A percentile compares a stretch with the other conserved stretches of the same genome.
phyloP scores from a whole-genome alignment of 2,888 invertebrate species.

The Melanotus villosus region DNA sequence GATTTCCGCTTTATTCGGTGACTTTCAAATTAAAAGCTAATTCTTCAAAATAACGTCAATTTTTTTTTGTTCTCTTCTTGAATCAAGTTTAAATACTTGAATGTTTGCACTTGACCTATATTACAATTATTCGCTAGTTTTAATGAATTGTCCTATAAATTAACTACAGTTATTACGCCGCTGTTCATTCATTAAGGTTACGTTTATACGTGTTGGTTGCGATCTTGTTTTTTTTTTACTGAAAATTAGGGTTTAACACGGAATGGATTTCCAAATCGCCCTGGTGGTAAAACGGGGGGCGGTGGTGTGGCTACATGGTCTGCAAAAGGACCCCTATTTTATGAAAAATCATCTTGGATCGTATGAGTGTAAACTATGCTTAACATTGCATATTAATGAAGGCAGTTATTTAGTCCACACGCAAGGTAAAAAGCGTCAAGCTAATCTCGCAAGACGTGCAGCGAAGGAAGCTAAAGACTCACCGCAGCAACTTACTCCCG shows the following conservation, averaged over 20 bases:
- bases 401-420: conserved; percentile 99
- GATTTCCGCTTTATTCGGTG: too few species aligned
- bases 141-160: too few species aligned
- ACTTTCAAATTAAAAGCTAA: too few species aligned
- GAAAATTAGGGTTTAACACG: neutral
- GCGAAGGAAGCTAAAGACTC: conserved; percentile 99
- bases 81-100: too few species aligned
- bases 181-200: too few species aligned
- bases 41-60: too few species aligned
- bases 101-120: too few species aligned
- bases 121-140: too few species aligned
- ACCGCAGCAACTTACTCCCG: conserved; percentile 93
- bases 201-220: too few species aligned
- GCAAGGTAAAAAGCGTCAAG: conserved; percentile 99
- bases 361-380: conserved; percentile 98
- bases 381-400: conserved; percentile 99
- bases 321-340: conserved; percentile 99
- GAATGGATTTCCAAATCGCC: conserved; percentile 98
- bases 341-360: conserved; percentile 99
- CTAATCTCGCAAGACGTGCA: conserved; percentile 96
- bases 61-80: too few species aligned
- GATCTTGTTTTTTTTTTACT: neutral
- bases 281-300: conserved; percentile 99
- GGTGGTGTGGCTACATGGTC: conserved; percentile 99
- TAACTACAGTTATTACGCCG: too few species aligned